Conservation (phyloP, 2,888 invertebrate genomes). For the Mesorhabditis belari region DNA sequence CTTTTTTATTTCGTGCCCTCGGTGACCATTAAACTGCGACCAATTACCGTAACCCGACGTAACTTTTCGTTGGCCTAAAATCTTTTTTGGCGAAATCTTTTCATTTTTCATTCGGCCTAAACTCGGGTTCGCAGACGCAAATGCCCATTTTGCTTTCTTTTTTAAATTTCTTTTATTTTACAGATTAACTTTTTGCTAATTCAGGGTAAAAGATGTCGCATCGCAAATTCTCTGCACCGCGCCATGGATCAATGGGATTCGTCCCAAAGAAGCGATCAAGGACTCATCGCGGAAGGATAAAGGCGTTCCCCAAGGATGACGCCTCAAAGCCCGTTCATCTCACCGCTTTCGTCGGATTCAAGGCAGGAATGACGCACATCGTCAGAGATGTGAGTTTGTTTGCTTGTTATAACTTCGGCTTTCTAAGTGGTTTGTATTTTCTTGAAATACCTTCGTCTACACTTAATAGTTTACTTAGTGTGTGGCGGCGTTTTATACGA, state of each 20-base stretch:
- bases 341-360: conserved; percentile 94
- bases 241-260: conserved; percentile 99
- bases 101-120: no score
- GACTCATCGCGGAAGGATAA: conserved; percentile 95
- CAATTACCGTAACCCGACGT: no score
- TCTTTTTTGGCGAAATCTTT: no score
- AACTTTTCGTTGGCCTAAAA: no score
- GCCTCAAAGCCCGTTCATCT: conserved; percentile 81
- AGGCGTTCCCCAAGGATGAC: conserved; percentile 99
- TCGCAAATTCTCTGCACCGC: conserved; percentile 97
- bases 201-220: conserved; percentile 70
- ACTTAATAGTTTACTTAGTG: no score
- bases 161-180: neutral
- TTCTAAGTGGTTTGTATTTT: no score
- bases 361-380: conserved; percentile 99
- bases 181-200: conserved; percentile 2
- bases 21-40: no score
- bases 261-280: conserved; percentile 94
- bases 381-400: conserved; percentile 71
- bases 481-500: no score
- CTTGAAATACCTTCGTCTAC: no score
- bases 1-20: no score
- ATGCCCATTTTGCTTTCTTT: neutral
- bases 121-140: no score
- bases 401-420: neutral